Percentiles rank a stretch among this genome's conserved stretches.
These are phyloP conservation scores for Dendrolimus houi DNA, from an alignment of 2,888 invertebrate species.

Conservation along the genomic window DNA sequence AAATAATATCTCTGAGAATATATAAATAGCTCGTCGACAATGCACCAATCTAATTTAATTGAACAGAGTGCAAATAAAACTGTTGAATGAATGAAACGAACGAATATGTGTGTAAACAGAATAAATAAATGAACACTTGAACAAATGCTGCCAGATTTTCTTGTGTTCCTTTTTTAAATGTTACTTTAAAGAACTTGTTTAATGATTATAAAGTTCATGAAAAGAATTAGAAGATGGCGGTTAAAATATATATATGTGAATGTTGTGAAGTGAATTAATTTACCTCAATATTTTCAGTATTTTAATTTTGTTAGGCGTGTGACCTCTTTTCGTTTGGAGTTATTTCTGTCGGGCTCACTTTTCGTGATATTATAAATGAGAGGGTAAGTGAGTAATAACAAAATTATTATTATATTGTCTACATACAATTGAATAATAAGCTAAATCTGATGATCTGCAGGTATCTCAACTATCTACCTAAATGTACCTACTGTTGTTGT, in stretches of 20 bases:
- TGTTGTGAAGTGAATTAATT: neutral
- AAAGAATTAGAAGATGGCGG: neutral
- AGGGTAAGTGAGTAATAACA: conserved; percentile 13
- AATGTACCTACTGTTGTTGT: no score
- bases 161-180: neutral
- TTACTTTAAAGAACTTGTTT: no score
- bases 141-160: conserved; percentile 10
- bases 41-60: conserved; percentile 38
- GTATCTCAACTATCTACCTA: no score
- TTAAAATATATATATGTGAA: neutral
- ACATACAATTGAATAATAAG: no score
- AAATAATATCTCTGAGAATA: no score
- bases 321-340: conserved; percentile 6
- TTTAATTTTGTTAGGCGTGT: neutral
- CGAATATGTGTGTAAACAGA: conserved; percentile 11
- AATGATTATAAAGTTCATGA: no score
- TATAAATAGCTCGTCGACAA: conserved; percentile 8
- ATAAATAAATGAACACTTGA: conserved; percentile 11
- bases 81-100: conserved; percentile 13
- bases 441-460: no score
- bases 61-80: conserved; percentile 21
- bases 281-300: neutral
- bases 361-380: conserved; percentile 17
- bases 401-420: no score
- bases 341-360: conserved; percentile 14